phyloP scores from a whole-genome alignment of 2,888 invertebrate genomes.

The Platerodrilus igneus region DNA sequence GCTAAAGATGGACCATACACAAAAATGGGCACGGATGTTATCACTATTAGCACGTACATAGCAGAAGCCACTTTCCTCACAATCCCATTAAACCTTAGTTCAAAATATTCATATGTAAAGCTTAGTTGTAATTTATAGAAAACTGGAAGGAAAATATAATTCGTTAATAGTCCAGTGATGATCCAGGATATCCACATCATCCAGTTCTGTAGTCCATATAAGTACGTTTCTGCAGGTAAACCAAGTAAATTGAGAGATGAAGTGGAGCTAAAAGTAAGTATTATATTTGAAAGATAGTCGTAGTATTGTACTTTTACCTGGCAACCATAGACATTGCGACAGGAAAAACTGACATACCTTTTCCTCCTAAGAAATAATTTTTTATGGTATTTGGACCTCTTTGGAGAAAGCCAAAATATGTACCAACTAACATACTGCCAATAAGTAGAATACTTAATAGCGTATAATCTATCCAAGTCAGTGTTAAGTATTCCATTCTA shows the following conservation, averaged over 20 bases:
- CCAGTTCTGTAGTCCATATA: constrained; percentile 63
- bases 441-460: constrained; percentile 44
- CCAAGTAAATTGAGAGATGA: constrained; percentile 72
- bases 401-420: constrained; percentile 49
- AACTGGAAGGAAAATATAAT: constrained; percentile 57
- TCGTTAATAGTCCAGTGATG: constrained; percentile 34
- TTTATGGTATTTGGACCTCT: constrained; percentile 49
- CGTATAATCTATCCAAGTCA: constrained; percentile 19
- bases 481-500: constrained; percentile 12
- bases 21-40: constrained; percentile 60
- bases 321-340: constrained; percentile 66
- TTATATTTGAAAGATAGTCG: no score
- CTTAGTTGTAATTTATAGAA: constrained; percentile 67
- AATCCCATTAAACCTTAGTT: constrained; percentile 58
- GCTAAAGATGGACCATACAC: constrained; percentile 68
- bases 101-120: constrained; percentile 65
- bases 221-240: constrained; percentile 70
- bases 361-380: constrained; percentile 65
- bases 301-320: constrained; percentile 50
- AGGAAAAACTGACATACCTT: constrained; percentile 64
- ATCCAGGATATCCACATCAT: constrained; percentile 47
- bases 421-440: constrained; percentile 31
- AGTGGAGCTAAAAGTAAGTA: constrained; percentile 57
- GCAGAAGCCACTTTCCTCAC: constrained; percentile 58
- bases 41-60: constrained; percentile 55